Base-by-base conservation (phyloP, 2,113 vertebrate species). In the Leucosticte australis region DNA sequence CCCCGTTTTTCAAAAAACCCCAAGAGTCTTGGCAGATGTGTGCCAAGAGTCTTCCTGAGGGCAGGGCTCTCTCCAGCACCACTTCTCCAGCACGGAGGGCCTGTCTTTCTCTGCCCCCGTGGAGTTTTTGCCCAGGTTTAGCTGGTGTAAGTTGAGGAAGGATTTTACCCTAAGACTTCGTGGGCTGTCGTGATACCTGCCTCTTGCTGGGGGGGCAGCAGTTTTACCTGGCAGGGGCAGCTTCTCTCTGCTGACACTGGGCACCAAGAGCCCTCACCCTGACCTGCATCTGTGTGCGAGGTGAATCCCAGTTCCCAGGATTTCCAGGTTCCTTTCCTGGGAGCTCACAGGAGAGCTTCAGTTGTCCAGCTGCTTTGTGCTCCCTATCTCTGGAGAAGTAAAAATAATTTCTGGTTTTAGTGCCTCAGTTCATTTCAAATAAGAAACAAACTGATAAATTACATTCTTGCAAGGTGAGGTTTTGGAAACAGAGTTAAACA, bases 121-220 rank as follows among this genome's bases (percentile, higher is more conserved):
- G 23, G 39, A 59, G 28, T 67, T 63, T 67, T 59, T 79, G 30
- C 42, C 18, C 19, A 23, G 23, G 31, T 62, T 89, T 74, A 46
- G 22, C 39, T 77, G n/a, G 28, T 11, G 8, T 47, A 68, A 55
- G 16, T 1, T 52, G 46, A 63, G 35, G 37, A 81, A 41, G 8
- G 52, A 28, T 70, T 47, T 89, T 13, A 22, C 10, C 8, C 10
- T 64, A 5, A 2, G 6, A n/a, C 35, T 1, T 2, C 0, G 2
- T 46, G 35, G 39, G 53, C 35, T 73, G 26, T 37, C 1, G 5
- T 16, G 39, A 65, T 57, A 44, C n/a, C 39, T 76, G n/a, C 31
- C 16, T 33, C 44, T 39, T 78, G 75, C 44, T 4, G 18, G 22
- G 35, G 35, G 35, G 30, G 23, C 59, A 63, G 42, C 3, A 24